These are phyloP conservation scores for Acromyrmex charruanus DNA, from an alignment of 1,140 invertebrate species.

Conservation along the genomic window DNA sequence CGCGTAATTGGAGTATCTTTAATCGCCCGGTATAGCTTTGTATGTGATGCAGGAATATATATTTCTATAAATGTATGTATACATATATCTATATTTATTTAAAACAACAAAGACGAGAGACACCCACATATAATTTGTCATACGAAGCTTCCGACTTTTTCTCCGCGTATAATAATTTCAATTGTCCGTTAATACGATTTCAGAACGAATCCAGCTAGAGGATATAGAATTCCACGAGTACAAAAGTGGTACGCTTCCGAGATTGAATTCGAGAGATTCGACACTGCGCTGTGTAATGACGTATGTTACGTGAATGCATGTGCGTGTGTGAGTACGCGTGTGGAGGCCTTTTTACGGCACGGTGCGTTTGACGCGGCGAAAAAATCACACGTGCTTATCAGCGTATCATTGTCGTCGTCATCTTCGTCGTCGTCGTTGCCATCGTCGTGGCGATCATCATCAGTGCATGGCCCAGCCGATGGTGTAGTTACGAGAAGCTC, in stretches of 20 bases:
- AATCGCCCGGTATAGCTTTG: not conserved
- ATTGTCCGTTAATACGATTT: not conserved
- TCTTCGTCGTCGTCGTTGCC: conserved; percentile 38
- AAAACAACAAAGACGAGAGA: conserved; percentile 48
- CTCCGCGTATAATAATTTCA: not conserved
- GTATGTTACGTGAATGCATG: not conserved
- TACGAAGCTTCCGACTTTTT: not conserved
- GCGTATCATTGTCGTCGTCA: conserved; percentile 41
- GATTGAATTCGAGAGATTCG: not conserved
- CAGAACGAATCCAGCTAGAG: not conserved
- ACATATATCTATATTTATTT: conserved; percentile 21
- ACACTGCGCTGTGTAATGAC: not conserved
- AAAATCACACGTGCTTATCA: conserved; percentile 19
- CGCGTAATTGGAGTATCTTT: conserved; percentile 35
- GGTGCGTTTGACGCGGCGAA: conserved; percentile 21
- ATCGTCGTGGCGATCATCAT: conserved; percentile 58
- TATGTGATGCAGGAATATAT: conserved; percentile 36
- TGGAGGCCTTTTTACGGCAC: not conserved
- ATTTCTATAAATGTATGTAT: conserved; percentile 43
- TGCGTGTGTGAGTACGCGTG: not conserved
- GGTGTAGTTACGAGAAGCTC: conserved; percentile 82
- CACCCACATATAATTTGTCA: not conserved
- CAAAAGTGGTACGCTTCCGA: not conserved
- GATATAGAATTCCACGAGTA: not conserved
- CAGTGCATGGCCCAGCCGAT: conserved; percentile 82